These are phyloP conservation scores for Alviniconcha strummeri DNA, from an alignment of 2,888 invertebrate genomes.

Conservation along the genomic window DNA sequence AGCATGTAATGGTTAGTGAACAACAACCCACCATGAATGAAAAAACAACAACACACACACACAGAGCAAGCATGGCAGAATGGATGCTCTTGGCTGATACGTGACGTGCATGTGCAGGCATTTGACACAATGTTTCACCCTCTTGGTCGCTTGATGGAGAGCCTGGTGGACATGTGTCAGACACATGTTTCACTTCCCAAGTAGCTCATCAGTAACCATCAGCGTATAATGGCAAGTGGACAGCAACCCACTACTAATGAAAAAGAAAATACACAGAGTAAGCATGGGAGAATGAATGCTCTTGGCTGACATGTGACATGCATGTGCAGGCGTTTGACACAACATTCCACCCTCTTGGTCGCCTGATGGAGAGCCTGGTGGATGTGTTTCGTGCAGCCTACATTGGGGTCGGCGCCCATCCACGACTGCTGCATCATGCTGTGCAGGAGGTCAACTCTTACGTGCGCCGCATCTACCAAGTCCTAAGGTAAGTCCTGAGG, in stretches of 20 bases:
- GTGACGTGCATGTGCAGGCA: constrained; percentile 47
- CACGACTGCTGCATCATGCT: constrained; percentile 86
- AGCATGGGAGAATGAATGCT: too few relatives aligned
- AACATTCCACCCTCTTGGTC: constrained; percentile 83
- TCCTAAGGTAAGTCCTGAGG: constrained; percentile 63
- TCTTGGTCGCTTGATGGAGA: constrained; percentile 82
- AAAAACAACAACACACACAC: too few relatives aligned
- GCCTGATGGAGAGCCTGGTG: constrained; percentile 82
- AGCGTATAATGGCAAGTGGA: too few relatives aligned
- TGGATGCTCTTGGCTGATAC: too few relatives aligned
- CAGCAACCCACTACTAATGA: too few relatives aligned
- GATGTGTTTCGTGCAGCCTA: constrained; percentile 88
- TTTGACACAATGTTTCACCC: constrained; percentile 84
- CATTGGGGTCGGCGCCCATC: constrained; percentile 86
- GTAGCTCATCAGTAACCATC: too few relatives aligned
- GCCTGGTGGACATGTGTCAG: constrained; percentile 79
- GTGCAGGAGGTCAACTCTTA: constrained; percentile 86
- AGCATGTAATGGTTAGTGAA: too few relatives aligned
- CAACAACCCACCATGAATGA: too few relatives aligned
- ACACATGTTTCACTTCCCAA: too few relatives aligned
- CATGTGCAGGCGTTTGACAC: constrained; percentile 77
- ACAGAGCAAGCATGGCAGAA: too few relatives aligned
- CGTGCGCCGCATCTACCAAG: constrained; percentile 64
- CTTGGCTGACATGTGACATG: too few relatives aligned
- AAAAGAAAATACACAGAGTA: too few relatives aligned